Evolutionary conservation across 2,797 vertebrate species (phyloP), one percentile per base, ranked within the genome.

Genomic region (Spheniscus humboldti): DNA sequence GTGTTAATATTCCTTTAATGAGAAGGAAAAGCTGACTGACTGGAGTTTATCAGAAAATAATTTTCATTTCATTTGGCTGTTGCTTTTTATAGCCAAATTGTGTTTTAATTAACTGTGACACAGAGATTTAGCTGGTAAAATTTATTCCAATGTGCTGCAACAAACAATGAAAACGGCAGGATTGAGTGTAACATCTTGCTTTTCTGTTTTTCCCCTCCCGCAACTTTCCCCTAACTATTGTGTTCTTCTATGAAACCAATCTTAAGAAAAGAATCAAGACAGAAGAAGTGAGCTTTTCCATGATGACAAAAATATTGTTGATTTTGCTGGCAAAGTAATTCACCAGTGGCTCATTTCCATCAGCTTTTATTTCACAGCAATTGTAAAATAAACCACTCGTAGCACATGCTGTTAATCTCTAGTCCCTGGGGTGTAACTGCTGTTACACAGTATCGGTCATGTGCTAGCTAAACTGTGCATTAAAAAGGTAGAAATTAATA

Each of bases 351-450:
- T 97, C 97, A 92, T 97, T 98, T 97, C 94, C 94, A 97, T 98
- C 96, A 94, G 94, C 91, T 97, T 98, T 98, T 97, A 97, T 97
- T 98, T 98, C 97, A 94, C 7, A 89, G 96, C 96, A 98, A 98
- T 98, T 97, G 97, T 98, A 97, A 98, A 98, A 97, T 96, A 98
- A 98, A 97, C 97, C 95, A 97, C 74, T 98, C 47, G 7, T 97
- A 96, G 94, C 95, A 64, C 94, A 96, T 91, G 96, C 95, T 96
- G 97, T 97, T 98, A 98, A 98, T 97, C 95, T 97, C 90, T 95
- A 83, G 94, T 97, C 98, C 96, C 97, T 94, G 89, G 97, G 68
- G 97, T 96, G 90, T 94, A 97, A 97, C 95, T 97, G 95, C 97
- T 97, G 92, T 94, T 97, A 89, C 90, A 48, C 94, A 92, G 91